Evolutionary conservation across 2,797 vertebrate species (phyloP).

Genomic region (Pyrocephalus nanus): DNA sequence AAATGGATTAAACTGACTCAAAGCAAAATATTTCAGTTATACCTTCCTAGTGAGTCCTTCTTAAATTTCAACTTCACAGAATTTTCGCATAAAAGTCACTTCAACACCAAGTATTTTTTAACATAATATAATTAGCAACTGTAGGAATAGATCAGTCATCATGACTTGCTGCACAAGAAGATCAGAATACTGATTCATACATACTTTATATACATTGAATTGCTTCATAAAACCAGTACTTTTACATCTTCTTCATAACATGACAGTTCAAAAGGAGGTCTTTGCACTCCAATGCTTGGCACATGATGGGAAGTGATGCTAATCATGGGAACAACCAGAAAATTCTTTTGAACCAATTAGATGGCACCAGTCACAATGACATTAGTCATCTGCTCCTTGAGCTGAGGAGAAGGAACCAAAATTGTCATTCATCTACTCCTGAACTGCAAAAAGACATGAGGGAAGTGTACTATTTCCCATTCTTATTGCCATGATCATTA

Average conservation of each 20-base stretch:
- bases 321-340: constrained; percentile 48
- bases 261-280: constrained; percentile 5
- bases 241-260: constrained; percentile 16
- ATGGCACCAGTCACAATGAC: constrained; percentile 60
- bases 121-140: constrained; percentile 60
- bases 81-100: constrained; percentile 48
- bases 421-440: constrained; percentile 19
- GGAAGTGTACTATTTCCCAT: constrained; percentile 27
- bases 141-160: constrained; percentile 63
- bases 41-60: not conserved
- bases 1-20: constrained; percentile 16
- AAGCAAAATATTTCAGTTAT: constrained; percentile 40
- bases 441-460: constrained; percentile 9
- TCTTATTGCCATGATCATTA: not conserved
- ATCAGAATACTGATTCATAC: constrained; percentile 61
- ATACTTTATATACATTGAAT: constrained; percentile 21
- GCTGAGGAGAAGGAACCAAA: constrained; percentile 52
- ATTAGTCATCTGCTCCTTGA: constrained; percentile 58
- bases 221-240: not conserved
- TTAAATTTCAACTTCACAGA: constrained; percentile 12
- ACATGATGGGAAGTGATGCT: constrained; percentile 62
- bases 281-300: constrained; percentile 13
- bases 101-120: constrained; percentile 48
- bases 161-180: constrained; percentile 52
- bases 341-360: constrained; percentile 14